Evolutionary conservation across 2,113 vertebrate genomes (phyloP), one percentile per base, ranked within the genome.

Genomic region (Tympanuchus pallidicinctus): DNA sequence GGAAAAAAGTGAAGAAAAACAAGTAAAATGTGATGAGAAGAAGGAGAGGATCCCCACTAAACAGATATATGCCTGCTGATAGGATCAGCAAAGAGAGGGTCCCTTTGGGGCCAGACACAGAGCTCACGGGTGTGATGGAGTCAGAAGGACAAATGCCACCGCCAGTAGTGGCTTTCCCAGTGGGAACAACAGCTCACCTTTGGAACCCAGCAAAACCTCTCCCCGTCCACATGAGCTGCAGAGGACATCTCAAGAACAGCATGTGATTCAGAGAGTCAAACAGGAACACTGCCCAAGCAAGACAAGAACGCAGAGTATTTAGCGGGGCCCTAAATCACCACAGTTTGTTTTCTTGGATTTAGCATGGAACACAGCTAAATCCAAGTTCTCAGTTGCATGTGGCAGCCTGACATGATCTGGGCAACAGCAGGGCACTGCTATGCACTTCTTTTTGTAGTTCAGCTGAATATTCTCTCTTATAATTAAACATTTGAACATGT

Each of bases 401-500:
- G 59, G 47, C 75, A 92, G 36, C 86, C 70, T 92, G 88, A 94
- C 45, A 64, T 24, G 34, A 73, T 27, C 82, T 91, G 69, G 64
- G 40, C 61, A 66, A 93, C 61, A 94, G n/a, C 81, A 91, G 34
- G 57, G 50, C 74, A 43, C 74, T 76, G 57, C 5, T 24, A 86
- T 86, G 21, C 8, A 25, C 89, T 95, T 93, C 52, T 74, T 89
- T 90, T 95, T 71, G 91, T 96, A 87, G 61, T 73, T 91, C 81
- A 73, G 90, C 70, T 95, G 91, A 95, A 95, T 95, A 95, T 42
- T 94, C 34, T 50, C 47, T 60, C 72, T 76, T 86, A 52, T 50
- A 95, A 97, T 96, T 96, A 97, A 98, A 89, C 69, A 92, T 96
- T 87, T 93, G 65, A 97, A 85, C 45, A 86, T 60, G 34, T 93